These are phyloP conservation scores for Prietella phreatophila DNA, from an alignment of 2,113 vertebrate species.

Conservation along the genomic window DNA sequence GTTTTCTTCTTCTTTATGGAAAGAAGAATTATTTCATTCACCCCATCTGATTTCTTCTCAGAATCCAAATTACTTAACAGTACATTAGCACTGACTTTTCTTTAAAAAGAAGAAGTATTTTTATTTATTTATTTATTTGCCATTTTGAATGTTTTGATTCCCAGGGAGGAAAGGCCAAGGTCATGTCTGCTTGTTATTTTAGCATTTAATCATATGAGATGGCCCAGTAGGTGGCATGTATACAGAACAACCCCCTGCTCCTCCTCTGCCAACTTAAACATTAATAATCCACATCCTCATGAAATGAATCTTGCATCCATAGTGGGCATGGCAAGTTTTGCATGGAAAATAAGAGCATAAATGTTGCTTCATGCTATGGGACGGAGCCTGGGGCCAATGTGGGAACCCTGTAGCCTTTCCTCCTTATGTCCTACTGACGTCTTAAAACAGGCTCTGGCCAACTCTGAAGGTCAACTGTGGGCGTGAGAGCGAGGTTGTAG, in stretches of 20 bases:
- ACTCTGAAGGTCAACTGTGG: slow-evolving; percentile 44
- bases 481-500: slow-evolving; percentile 22
- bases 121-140: background rate
- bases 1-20: background rate
- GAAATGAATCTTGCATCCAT: slow-evolving; percentile 54
- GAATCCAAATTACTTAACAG: background rate
- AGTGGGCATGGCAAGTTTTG: slow-evolving; percentile 50
- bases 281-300: slow-evolving; percentile 53
- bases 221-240: slow-evolving; percentile 51
- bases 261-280: slow-evolving; percentile 44
- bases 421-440: slow-evolving; percentile 1
- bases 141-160: slow-evolving; percentile 27
- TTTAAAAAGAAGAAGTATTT: background rate
- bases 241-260: slow-evolving; percentile 15
- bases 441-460: slow-evolving; percentile 22
- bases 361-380: slow-evolving; percentile 64
- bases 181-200: slow-evolving; percentile 39
- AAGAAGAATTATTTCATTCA: slow-evolving; percentile 17
- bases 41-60: slow-evolving; percentile 10
- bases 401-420: slow-evolving; percentile 62
- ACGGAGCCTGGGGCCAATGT: slow-evolving; percentile 50
- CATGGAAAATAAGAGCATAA: slow-evolving; percentile 59
- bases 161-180: slow-evolving; percentile 25
- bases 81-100: slow-evolving; percentile 25
- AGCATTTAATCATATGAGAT: slow-evolving; percentile 28